Percentiles rank a stretch among this genome's conserved stretches.
Evolutionary conservation across 2,113 vertebrate genomes (phyloP).

Genomic region (Pluvialis apricaria): DNA sequence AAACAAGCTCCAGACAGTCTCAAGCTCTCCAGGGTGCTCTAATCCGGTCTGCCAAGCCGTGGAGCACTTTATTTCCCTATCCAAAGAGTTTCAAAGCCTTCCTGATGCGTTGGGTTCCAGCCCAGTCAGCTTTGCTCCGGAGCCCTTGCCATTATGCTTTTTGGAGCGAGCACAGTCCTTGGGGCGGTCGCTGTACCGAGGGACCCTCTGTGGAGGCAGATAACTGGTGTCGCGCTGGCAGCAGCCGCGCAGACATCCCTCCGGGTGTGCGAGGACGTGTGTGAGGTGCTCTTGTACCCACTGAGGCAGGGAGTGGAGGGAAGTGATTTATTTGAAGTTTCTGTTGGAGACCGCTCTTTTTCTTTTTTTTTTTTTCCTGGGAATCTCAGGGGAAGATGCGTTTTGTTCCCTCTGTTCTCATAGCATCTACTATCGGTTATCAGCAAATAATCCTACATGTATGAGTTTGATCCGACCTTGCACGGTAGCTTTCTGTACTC

Average conservation of each 20-base stretch:
- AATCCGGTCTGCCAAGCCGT: background rate
- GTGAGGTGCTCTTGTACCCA: background rate
- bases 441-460: background rate
- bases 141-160: background rate
- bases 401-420: background rate
- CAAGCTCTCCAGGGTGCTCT: slow-evolving; percentile 1
- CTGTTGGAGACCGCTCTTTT: background rate
- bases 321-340: background rate
- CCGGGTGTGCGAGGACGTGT: background rate
- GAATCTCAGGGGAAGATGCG: background rate
- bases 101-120: background rate
- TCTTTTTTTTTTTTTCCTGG: background rate
- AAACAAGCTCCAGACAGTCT: background rate
- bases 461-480: background rate
- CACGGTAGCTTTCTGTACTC: background rate
- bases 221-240: background rate
- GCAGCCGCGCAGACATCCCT: background rate
- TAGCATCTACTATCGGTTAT: background rate
- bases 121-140: background rate
- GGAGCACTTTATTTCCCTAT: background rate
- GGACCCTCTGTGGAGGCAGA: slow-evolving; percentile 17
- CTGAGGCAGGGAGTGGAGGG: background rate
- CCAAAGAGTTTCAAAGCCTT: slow-evolving; percentile 31
- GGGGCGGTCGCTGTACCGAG: background rate
- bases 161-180: fast-evolving